Evolutionary conservation across 2,888 invertebrate species (phyloP), one percentile per base, ranked within the genome.

Genomic region (Tineola bisselliella): DNA sequence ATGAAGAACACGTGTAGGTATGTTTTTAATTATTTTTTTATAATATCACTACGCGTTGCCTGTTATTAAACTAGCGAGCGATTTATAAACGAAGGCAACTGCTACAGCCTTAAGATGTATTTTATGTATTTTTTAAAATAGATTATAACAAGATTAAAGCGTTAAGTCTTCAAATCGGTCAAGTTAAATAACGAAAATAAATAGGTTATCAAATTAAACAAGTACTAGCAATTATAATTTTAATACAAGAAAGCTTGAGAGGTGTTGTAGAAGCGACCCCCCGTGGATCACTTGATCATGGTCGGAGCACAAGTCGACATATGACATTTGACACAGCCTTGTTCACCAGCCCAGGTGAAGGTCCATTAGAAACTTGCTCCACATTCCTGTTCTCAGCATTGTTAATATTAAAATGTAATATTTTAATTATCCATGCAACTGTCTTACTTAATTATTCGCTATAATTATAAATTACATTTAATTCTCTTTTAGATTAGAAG

Each of bases 291-390:
- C 38, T 38, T 38, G 38, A 38, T 38, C 38, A 38, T 38, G 38
- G 10, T 38, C 38, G n/a, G 10, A 38, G 10, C 38, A 38, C 5
- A 38, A 48, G 48, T 48, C 3, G 25, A 18, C 25, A 66, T 67
- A 63, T 69, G 71, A 70, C 74, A 72, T 75, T 73, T 72, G 73
- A 73, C 75, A 71, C 68, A 68, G 66, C 76, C 78, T 69, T 72
- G 74, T 66, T 66, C 62, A 61, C 61, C 61, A 62, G 66, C 63
- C 12, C 56, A 66, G 65, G 67, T 68, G 66, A 68, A 69, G 68
- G 68, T 64, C 66, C 63, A 62, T 62, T 58, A 58, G 33, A 58
- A 33, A 33, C 31, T 13, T 19, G 58, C 58, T 33, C 58, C 33
- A 58, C 13, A 58, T 58, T 15, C 31, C 33, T 33, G 15, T 17